A percentile compares a stretch with the other conserved stretches of the same genome.
These are phyloP conservation scores for Taurulus bubalis DNA, from an alignment of 2,113 vertebrate species.

Conservation along the genomic window DNA sequence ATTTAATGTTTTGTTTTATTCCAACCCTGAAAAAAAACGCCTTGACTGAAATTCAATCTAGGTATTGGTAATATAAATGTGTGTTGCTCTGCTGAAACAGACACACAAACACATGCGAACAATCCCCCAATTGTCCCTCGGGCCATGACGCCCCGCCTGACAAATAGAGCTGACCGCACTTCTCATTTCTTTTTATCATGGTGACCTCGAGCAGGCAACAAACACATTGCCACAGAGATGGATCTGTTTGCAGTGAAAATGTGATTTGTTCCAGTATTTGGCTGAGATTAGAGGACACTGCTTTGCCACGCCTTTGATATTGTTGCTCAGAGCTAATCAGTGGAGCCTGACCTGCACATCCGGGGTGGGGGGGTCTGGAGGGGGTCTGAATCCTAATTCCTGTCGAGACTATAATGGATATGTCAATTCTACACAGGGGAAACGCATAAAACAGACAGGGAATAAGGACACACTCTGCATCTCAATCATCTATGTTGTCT, in stretches of 20 bases:
- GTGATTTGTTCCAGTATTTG: slow-evolving; percentile 52
- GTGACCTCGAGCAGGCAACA: slow-evolving; percentile 43
- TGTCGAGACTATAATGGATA: slow-evolving; percentile 21
- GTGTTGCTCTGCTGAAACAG: slow-evolving; percentile 7
- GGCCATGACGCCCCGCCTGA: slow-evolving; percentile 32
- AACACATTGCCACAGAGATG: slow-evolving; percentile 44
- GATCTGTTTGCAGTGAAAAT: slow-evolving; percentile 62
- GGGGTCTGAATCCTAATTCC: slow-evolving; percentile 24
- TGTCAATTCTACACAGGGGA: slow-evolving; percentile 21
- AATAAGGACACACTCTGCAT: neutral
- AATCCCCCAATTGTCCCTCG: neutral
- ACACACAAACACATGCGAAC: neutral
- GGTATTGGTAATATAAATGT: neutral
- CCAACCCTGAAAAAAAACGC: neutral
- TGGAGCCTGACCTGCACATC: slow-evolving; percentile 15
- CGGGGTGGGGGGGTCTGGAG: neutral
- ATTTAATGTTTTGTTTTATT: neutral
- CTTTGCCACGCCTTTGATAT: slow-evolving; percentile 22
- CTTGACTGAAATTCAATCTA: neutral
- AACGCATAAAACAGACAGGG: neutral
- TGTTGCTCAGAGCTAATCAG: slow-evolving; percentile 35
- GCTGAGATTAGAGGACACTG: slow-evolving; percentile 39
- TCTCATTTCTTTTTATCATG: slow-evolving; percentile 37
- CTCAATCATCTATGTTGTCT: slow-evolving; percentile 7
- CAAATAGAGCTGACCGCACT: slow-evolving; percentile 26